Evolutionary conservation across 2,888 invertebrate species (phyloP).

Genomic region (Tenthredo livida): DNA sequence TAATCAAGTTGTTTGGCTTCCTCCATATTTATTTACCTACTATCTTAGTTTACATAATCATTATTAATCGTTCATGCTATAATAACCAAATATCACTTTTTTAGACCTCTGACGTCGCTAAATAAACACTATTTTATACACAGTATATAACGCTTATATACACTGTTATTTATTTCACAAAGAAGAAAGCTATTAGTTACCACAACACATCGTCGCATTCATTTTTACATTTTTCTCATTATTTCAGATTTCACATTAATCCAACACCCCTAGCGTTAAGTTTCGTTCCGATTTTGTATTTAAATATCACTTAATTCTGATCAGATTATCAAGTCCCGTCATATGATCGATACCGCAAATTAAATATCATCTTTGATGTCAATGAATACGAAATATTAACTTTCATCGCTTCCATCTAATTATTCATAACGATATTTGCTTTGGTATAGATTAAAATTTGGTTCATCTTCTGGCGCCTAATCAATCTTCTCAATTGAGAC

Average conservation of each 20-base stretch:
- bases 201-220: background rate
- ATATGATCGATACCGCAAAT: constrained; percentile 1
- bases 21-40: constrained; percentile 30
- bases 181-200: background rate
- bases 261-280: background rate
- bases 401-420: background rate
- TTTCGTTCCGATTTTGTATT: constrained; percentile 7
- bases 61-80: background rate
- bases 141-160: background rate
- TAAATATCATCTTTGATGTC: background rate
- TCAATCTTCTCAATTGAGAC: background rate
- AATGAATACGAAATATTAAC: background rate
- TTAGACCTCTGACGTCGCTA: background rate
- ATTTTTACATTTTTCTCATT: background rate
- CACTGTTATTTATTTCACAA: background rate
- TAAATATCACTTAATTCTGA: background rate
- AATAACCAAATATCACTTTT: constrained; percentile 5
- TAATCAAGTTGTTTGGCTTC: constrained; percentile 34
- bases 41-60: constrained; percentile 22
- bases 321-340: background rate
- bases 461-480: background rate
- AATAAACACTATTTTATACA: constrained; percentile 41
- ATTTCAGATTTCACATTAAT: background rate
- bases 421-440: background rate
- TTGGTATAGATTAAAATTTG: background rate